These are phyloP conservation scores for Gymnarchus niloticus DNA, from an alignment of 2,113 vertebrate genomes.

Conservation along the genomic window DNA sequence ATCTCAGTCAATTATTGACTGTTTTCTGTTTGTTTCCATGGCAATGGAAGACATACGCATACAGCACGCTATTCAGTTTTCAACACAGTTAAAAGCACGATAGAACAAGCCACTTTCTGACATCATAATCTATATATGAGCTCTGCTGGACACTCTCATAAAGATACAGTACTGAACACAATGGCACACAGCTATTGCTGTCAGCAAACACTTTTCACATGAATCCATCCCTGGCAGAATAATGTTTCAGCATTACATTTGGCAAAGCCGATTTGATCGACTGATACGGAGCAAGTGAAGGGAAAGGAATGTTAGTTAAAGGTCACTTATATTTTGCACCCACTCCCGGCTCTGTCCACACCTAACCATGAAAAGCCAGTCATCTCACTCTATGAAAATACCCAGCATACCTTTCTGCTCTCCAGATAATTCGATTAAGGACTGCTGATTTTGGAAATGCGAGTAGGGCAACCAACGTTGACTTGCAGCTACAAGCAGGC, in stretches of 20 bases:
- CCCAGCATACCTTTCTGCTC: not conserved
- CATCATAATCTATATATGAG: not conserved
- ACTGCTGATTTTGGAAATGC: not conserved
- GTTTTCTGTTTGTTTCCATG: conserved; percentile 7
- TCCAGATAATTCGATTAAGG: not conserved
- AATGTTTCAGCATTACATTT: not conserved
- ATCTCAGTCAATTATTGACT: conserved; percentile 13
- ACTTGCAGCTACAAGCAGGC: not conserved
- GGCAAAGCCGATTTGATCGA: not conserved
- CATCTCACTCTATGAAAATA: not conserved
- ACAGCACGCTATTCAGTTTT: not conserved
- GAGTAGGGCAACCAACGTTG: not conserved
- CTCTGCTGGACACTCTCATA: not conserved
- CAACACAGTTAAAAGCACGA: not conserved
- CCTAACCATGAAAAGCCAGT: not conserved
- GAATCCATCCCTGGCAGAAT: not conserved
- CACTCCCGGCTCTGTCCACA: not conserved
- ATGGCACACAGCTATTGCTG: not conserved
- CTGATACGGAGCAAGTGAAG: not conserved
- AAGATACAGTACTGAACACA: not conserved
- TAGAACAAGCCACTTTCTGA: not conserved
- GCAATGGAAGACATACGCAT: not conserved
- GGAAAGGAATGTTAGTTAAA: not conserved
- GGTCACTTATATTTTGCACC: not conserved
- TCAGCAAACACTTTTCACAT: not conserved